Evolutionary conservation across 2,797 vertebrate genomes (phyloP).

Genomic region (Meriones psammophilus): DNA sequence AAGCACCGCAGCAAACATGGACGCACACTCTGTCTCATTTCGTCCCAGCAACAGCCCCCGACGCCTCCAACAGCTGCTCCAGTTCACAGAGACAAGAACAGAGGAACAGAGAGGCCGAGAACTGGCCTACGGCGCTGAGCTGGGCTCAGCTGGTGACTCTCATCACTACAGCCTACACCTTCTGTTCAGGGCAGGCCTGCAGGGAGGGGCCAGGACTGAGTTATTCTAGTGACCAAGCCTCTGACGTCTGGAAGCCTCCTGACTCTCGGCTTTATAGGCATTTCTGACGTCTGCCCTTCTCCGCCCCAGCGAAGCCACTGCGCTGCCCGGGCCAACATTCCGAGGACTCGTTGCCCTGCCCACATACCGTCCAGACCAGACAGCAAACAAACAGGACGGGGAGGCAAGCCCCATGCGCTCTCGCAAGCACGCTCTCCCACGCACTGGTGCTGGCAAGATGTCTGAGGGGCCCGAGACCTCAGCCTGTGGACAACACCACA

Average conservation of each 20-base stretch:
- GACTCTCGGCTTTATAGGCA: conserved; percentile 32
- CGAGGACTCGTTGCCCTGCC: conserved; percentile 62
- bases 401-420: conserved; percentile 68
- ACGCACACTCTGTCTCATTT: not conserved
- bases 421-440: conserved; percentile 14
- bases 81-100: not conserved
- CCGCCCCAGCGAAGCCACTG: conserved; percentile 17
- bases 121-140: not conserved
- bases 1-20: not conserved
- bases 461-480: conserved; percentile 46
- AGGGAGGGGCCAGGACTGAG: not conserved
- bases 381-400: conserved; percentile 82
- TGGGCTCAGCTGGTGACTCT: not conserved
- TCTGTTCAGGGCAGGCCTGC: not conserved
- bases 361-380: conserved; percentile 77
- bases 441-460: not conserved
- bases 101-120: not conserved
- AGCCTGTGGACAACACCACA: conserved; percentile 43
- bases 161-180: not conserved
- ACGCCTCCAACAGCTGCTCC: not conserved
- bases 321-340: conserved; percentile 65
- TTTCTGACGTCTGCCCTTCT: conserved; percentile 68
- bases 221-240: conserved; percentile 31
- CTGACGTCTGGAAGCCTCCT: conserved; percentile 45
- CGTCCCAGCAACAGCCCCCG: not conserved